Base-by-base conservation (phyloP, 2,113 vertebrate genomes). In the Lagopus leucura region DNA sequence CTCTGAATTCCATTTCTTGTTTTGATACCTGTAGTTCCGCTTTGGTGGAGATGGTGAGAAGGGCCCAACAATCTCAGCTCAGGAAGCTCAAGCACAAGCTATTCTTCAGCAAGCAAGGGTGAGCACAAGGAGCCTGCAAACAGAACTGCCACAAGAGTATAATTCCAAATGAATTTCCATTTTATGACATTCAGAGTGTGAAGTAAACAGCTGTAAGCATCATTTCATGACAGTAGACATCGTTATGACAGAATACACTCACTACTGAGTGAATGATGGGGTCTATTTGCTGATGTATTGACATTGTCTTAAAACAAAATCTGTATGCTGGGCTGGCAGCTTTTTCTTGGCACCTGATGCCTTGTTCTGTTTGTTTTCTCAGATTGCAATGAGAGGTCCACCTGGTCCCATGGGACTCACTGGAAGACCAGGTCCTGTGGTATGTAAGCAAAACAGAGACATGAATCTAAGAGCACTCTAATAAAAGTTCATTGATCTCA, bases 101-200 rank as follows among this genome's bases (percentile, higher is more conserved):
- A 99, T 99, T 93, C 99, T 99, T 50, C 99, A 99, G 86, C 99
- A 99, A 93, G 99, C 99, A 84, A 98, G 99, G 98, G 99, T 99
- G 93, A 99, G 99, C 96, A 82, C 52, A 55, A 91, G 42, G 14
- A 91, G 10, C 18, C 81, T 86, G 16, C 21, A 73, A 25, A 75
- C 13, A 11, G 72, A 86, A 69, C 38, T 87, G 74, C 9, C 27
- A 36, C 22, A 74, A 82, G 87, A 47, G 34, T 88, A 85, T 63
- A 74, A 52, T n/a, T 57, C 16, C 2, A 52, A 63, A 77, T 57
- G 38, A 6, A 14, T 6, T 30, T 77, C 74, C 52, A 5, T 71
- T 89, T 85, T 43, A 5, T 40, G 11, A 63, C 43, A 52, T 38
- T 15, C 54, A 71, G 28, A 25, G 58, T 90, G 34, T 55, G 60